Evolutionary conservation across 2,113 vertebrate species (phyloP), one percentile per base, ranked within the genome.

Genomic region (Xiphophorus maculatus): DNA sequence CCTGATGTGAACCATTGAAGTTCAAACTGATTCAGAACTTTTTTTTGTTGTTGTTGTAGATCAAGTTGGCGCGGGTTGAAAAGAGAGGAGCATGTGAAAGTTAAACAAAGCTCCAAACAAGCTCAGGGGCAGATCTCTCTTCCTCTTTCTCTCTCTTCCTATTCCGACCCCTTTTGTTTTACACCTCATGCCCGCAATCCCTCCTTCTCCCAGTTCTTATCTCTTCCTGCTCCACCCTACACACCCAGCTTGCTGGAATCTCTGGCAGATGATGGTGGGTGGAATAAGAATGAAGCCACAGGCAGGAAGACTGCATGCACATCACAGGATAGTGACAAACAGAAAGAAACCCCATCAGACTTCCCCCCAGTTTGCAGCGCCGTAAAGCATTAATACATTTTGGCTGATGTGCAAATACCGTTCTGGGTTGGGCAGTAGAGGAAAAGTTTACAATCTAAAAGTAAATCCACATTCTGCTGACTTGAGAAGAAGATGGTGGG

Each of bases 151-250:
- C 76, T 67, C 73, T 74, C 85, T 85, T 82, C 72, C 77, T 80
- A 77, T 72, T 72, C 44, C 69, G 22, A 63, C 68, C 58, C 58
- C 76, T 54, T 82, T 84, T 80, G 77, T 76, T 74, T 58, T 80
- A 73, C 71, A 75, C 63, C 71, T 15, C 27, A 28, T 15, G 27
- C 84, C 85, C 84, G 27, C 66, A 68, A 71, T 71, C 79, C 71
- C 74, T 76, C 76, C 69, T 69, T 80, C 81, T 44, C 27, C 66
- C 69, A 72, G 72, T 83, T 85, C 80, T 72, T 80, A 65, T 81
- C 69, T 88, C 90, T 88, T 92, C 90, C 89, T 91, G 84, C 89
- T 88, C 87, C 89, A 83, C 85, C 92, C 91, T 80, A 76, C 88
- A 77, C 73, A 85, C 79, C 85, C 87, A 88, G 82, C 81, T 88